A percentile compares a stretch with the other conserved stretches of the same genome.
phyloP scores from a whole-genome alignment of 2,888 invertebrate genomes.

The Melanotus villosus region DNA sequence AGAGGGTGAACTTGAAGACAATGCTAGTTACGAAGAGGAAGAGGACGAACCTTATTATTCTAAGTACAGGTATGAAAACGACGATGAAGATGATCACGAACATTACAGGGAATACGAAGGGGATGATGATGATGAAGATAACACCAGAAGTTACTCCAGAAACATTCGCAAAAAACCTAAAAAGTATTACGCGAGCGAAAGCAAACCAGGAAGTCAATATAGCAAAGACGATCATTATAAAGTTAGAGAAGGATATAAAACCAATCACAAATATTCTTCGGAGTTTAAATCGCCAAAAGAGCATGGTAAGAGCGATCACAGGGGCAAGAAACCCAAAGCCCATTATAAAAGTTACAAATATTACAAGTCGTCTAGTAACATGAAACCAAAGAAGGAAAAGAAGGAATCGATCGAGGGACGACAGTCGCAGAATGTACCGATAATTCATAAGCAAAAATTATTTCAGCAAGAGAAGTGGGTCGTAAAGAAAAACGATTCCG shows the following conservation, averaged over 20 bases:
- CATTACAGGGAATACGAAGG: constrained; percentile 39
- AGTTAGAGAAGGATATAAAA: constrained; percentile 23
- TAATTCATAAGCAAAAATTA: constrained; percentile 48
- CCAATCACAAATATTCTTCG: constrained; percentile 11
- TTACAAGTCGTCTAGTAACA: constrained; percentile 34
- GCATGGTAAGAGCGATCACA: constrained; percentile 6
- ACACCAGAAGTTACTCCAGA: constrained; percentile 29
- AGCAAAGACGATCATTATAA: constrained; percentile 29
- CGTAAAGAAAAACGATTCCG: constrained; percentile 44
- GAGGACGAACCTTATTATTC: constrained; percentile 30
- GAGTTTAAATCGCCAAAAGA: constrained; percentile 23
- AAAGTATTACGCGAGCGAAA: neutral
- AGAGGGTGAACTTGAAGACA: constrained; percentile 30
- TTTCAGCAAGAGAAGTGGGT: constrained; percentile 54
- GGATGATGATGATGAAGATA: constrained; percentile 48
- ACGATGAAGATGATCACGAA: constrained; percentile 45
- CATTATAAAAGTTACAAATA: constrained; percentile 45
- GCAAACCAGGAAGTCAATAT: constrained; percentile 15
- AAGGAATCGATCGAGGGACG: constrained; percentile 48
- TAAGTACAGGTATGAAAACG: constrained; percentile 32
- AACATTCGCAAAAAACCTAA: constrained; percentile 31
- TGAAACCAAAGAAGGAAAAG: constrained; percentile 41
- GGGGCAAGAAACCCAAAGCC: constrained; percentile 37
- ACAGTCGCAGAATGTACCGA: constrained; percentile 52
- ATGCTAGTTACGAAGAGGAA: constrained; percentile 38